Base-by-base conservation (phyloP, 2,888 invertebrate genomes). In the Andrena fulva region DNA sequence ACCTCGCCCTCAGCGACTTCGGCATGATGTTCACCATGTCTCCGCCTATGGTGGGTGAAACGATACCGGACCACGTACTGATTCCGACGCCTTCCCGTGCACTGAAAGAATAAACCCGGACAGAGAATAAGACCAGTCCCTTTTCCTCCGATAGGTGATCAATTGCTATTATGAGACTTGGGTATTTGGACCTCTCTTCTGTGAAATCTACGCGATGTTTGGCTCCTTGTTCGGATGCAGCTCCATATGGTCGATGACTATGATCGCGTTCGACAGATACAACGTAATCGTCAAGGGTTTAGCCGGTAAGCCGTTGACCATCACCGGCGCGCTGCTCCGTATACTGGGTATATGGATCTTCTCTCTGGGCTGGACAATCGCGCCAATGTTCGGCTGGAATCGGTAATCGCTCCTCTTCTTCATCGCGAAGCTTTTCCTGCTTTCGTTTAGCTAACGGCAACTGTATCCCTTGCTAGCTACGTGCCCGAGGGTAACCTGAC, bases 401-500 rank as follows among this genome's bases (percentile, higher is more conserved):
- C 96, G 96, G 96, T 96, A 77, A 84, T 48, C 20, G 1, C 27
- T 50, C 16, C 10, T 6, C 4, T 10, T 62, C 6, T 33, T n/a
- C n/a, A 56, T 3, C 33, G 2, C 24, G 24, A 56, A 27, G 0
- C 16, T 27, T 16, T 69, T 24, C 24, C 20, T 48, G 67, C 12
- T 7, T 1, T 60, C 4, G 54, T 56, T 35, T 16, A 35, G 33
- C 35, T 8, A 71, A 42, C 42, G 50, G 69, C 62, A 27, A 56
- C 33, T 20, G 60, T 48, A 24, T 56, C 16, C 50, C 1, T 35
- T 4, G 2, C 27, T 93, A 97, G 97, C 93, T 98, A 98, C 93
- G 98, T 98, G 66, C 98, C 98, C 8, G 98, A 98, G 94, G 98
- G 98, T 81, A 98, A 98, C 94, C 97, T 98, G 96, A 98, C 98